Evolutionary conservation across 2,888 invertebrate genomes (phyloP).

Genomic region (Halictus quadricinctus): DNA sequence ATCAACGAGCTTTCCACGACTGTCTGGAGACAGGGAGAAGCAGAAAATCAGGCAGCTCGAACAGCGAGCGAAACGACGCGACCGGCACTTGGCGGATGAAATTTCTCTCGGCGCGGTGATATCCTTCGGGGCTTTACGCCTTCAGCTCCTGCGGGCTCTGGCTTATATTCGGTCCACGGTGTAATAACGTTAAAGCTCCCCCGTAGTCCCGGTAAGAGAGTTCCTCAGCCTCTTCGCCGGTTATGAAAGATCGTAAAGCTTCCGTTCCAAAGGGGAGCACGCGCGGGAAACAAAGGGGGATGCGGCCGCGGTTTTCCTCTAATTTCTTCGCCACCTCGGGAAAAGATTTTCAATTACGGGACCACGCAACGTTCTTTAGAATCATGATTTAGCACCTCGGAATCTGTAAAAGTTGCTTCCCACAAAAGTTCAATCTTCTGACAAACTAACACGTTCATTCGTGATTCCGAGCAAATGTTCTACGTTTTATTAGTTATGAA

Average conservation of each 20-base stretch:
- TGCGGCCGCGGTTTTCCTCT: neutral
- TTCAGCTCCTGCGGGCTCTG: constrained; percentile 13
- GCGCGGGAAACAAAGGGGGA: constrained; percentile 19
- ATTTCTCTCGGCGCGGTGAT: constrained; percentile 15
- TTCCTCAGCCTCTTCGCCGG: constrained; percentile 10
- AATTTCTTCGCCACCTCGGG: constrained; percentile 5
- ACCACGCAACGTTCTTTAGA: neutral
- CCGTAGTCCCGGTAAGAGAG: constrained; percentile 12
- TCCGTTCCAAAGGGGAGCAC: constrained; percentile 9
- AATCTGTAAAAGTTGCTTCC: neutral
- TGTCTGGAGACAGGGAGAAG: neutral
- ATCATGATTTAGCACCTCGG: neutral
- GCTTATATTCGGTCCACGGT: constrained; percentile 27
- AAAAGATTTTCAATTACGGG: constrained; percentile 49
- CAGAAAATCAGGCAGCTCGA: neutral
- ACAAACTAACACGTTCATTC: neutral
- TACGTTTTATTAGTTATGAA: neutral
- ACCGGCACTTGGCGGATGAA: constrained; percentile 16
- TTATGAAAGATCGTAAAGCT: constrained; percentile 50
- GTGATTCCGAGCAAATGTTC: neutral
- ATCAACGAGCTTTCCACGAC: neutral
- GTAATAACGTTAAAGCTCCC: constrained; percentile 46
- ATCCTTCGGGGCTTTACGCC: constrained; percentile 26
- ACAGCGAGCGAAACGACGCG: neutral
- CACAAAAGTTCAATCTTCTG: neutral